Evolutionary conservation across 1,140 invertebrate species (phyloP).

Genomic region (Drosophila trapezifrons): DNA sequence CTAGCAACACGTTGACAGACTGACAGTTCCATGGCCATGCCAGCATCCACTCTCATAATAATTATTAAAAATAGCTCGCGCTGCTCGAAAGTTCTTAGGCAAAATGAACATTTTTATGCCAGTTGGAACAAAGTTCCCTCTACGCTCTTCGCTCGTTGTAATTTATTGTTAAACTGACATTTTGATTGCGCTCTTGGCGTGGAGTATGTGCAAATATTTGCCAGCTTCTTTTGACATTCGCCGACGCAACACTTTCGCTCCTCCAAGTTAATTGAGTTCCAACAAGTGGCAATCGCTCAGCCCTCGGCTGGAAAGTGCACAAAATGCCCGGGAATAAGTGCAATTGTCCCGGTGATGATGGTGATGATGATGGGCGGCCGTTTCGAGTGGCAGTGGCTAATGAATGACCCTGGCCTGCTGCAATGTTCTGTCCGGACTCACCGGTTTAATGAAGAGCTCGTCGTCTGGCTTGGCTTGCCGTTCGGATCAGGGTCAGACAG

Average conservation of each 20-base stretch:
- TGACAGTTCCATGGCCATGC: constrained; percentile 34
- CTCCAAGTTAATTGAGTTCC: constrained; percentile 70
- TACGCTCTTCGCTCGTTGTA: constrained; percentile 14
- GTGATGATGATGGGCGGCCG: background rate
- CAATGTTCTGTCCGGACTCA: background rate
- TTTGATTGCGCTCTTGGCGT: constrained; percentile 65
- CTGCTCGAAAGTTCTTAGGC: constrained; percentile 49
- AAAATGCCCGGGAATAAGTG: constrained; percentile 5
- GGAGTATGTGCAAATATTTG: constrained; percentile 72
- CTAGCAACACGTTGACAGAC: constrained; percentile 53
- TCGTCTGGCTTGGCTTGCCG: background rate
- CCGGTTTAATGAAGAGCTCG: constrained; percentile 36
- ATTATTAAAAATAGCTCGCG: constrained; percentile 73
- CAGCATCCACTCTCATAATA: constrained; percentile 47
- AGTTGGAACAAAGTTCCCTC: constrained; percentile 1
- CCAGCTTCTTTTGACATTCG: constrained; percentile 55
- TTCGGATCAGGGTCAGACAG: background rate
- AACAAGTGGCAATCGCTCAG: constrained; percentile 45
- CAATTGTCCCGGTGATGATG: background rate
- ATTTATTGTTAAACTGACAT: constrained; percentile 74
- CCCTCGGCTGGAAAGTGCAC: constrained; percentile 28
- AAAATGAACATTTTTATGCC: constrained; percentile 36
- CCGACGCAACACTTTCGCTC: constrained; percentile 45
- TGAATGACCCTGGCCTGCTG: constrained; percentile 31
- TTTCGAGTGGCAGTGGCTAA: constrained; percentile 19